These are phyloP conservation scores for Anolis carolinensis DNA, from an alignment of 2,113 vertebrate species.

Conservation along the genomic window DNA sequence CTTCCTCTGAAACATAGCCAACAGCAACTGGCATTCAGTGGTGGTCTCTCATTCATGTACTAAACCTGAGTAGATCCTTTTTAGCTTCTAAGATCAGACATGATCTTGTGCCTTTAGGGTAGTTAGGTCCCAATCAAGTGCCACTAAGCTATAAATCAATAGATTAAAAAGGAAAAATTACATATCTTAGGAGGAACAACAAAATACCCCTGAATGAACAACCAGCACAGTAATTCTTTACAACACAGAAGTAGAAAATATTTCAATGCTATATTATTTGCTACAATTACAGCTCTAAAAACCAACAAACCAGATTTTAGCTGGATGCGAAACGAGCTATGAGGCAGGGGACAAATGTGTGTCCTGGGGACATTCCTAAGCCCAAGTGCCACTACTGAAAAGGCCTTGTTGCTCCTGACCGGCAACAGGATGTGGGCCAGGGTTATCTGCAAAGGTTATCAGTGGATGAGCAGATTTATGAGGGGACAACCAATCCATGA, in stretches of 20 bases:
- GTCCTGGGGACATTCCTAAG: background rate
- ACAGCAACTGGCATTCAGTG: too few species aligned
- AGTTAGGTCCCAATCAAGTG: too few species aligned
- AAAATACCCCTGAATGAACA: background rate
- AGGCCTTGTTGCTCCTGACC: background rate
- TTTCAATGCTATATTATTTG: too few species aligned
- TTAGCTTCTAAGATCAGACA: too few species aligned
- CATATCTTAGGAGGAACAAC: background rate
- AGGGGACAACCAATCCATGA: background rate
- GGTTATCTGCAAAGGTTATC: background rate
- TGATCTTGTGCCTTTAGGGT: too few species aligned
- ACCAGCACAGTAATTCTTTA: background rate
- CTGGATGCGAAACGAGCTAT: background rate
- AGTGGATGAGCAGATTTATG: background rate
- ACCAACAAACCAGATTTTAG: background rate
- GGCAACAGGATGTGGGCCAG: background rate
- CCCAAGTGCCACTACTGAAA: background rate
- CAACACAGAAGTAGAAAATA: background rate
- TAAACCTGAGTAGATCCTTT: too few species aligned
- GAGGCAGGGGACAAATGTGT: background rate
- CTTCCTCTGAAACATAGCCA: too few species aligned
- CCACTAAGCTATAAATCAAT: background rate
- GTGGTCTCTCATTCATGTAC: too few species aligned
- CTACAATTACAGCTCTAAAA: background rate
- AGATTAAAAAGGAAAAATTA: background rate